Evolutionary conservation across 2,797 vertebrate genomes (phyloP).

Genomic region (Lepus oiostolus): DNA sequence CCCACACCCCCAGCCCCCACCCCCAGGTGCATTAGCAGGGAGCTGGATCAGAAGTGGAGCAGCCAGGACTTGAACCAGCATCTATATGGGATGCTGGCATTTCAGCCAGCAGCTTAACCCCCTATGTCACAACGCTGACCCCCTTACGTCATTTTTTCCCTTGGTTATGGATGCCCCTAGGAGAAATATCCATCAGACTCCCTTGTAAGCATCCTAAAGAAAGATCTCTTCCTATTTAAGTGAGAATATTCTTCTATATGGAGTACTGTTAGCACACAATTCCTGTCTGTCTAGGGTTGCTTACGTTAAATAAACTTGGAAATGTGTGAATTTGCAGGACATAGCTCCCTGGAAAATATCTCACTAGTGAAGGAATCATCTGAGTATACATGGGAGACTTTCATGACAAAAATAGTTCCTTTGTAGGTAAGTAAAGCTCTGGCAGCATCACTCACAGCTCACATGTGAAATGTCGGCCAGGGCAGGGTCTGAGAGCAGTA

Average conservation of each 20-base stretch:
- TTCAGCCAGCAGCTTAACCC: too few species aligned
- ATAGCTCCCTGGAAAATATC: conserved; percentile 22
- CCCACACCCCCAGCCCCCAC: too few species aligned
- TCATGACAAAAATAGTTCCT: not conserved
- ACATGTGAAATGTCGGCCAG: not conserved
- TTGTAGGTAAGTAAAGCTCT: not conserved
- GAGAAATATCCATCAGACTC: not conserved
- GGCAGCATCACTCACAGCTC: not conserved
- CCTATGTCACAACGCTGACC: too few species aligned
- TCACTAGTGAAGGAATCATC: not conserved
- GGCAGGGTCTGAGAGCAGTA: not conserved
- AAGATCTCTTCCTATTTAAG: not conserved
- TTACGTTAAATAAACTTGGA: conserved; percentile 19
- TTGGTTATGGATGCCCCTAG: not conserved
- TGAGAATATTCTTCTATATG: not conserved
- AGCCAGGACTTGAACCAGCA: too few species aligned
- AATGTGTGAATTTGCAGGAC: conserved; percentile 7
- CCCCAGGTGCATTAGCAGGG: too few species aligned
- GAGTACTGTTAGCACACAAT: not conserved
- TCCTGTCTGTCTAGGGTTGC: not conserved
- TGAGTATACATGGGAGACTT: not conserved
- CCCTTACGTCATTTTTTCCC: not conserved
- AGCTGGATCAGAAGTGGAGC: too few species aligned
- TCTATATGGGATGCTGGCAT: too few species aligned
- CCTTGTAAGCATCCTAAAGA: not conserved